Evolutionary conservation across 2,113 vertebrate genomes (phyloP).

Genomic region (Polyodon spathula): DNA sequence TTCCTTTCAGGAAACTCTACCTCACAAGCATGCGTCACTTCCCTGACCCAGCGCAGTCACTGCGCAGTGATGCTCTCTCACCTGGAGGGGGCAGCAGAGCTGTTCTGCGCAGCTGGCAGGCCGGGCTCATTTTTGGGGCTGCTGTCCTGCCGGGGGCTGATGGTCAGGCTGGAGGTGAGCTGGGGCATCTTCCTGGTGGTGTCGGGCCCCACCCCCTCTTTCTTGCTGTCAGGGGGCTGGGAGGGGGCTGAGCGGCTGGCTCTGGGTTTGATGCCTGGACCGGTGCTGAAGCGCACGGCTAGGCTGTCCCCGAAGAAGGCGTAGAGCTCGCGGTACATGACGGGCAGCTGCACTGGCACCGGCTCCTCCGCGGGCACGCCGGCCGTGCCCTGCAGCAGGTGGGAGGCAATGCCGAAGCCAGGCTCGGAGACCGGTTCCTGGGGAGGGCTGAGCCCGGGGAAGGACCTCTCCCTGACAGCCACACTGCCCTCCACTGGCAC

Average conservation of each 20-base stretch:
- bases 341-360: constrained; percentile 54
- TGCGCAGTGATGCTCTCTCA: too few relatives aligned
- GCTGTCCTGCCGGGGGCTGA: constrained; percentile 70
- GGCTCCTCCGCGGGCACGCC: constrained; percentile 50
- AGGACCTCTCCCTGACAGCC: constrained; percentile 40
- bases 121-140: constrained; percentile 55
- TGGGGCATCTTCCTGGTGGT: constrained; percentile 82
- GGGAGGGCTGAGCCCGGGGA: constrained; percentile 62
- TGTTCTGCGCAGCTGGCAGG: too few relatives aligned
- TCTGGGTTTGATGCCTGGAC: constrained; percentile 28
- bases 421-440: constrained; percentile 53
- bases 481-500: constrained; percentile 30
- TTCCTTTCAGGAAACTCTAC: too few relatives aligned
- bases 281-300: constrained; percentile 75
- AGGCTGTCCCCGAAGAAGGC: constrained; percentile 85
- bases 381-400: constrained; percentile 50
- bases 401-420: constrained; percentile 51
- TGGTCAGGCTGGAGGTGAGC: constrained; percentile 70
- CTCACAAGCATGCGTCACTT: too few relatives aligned
- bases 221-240: constrained; percentile 42
- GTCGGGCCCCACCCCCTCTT: constrained; percentile 54
- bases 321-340: constrained; percentile 80
- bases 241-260: background rate
- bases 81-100: constrained; percentile 45
- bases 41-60: too few relatives aligned